Evolutionary conservation across 2,113 vertebrate genomes (phyloP).

Genomic region (Burhinus bistriatus): DNA sequence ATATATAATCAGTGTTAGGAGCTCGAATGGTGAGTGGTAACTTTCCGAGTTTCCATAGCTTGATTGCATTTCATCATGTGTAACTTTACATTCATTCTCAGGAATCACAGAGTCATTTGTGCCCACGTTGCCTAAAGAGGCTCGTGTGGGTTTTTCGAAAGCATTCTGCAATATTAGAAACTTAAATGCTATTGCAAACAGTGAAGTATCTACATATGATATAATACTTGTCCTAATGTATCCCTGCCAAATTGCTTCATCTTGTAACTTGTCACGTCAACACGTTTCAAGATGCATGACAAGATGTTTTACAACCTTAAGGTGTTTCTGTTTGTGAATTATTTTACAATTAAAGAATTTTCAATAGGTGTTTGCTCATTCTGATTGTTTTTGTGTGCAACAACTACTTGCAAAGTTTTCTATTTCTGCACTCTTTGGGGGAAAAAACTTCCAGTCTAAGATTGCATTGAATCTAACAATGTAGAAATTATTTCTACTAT

Average conservation of each 20-base stretch:
- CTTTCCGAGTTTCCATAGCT: not conserved
- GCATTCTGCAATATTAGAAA: not conserved
- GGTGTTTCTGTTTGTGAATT: conserved; percentile 49
- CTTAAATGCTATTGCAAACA: not conserved
- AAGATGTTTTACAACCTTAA: conserved; percentile 53
- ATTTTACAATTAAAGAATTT: conserved; percentile 29
- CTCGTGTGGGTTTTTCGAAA: not conserved
- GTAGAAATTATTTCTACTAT: not conserved
- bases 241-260: conserved; percentile 36
- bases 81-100: not conserved
- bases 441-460: not conserved
- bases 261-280: conserved; percentile 33
- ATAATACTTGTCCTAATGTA: conserved; percentile 2
- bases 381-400: not conserved
- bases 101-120: not conserved
- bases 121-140: not conserved
- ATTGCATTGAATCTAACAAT: not conserved
- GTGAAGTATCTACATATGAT: not conserved
- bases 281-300: conserved; percentile 21
- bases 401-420: not conserved
- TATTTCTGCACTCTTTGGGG: not conserved
- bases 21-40: not conserved
- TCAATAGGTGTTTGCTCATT: not conserved
- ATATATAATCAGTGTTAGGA: not conserved
- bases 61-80: not conserved